These are phyloP conservation scores for Melanchra persicariae DNA, from an alignment of 2,888 invertebrate species.

Conservation along the genomic window DNA sequence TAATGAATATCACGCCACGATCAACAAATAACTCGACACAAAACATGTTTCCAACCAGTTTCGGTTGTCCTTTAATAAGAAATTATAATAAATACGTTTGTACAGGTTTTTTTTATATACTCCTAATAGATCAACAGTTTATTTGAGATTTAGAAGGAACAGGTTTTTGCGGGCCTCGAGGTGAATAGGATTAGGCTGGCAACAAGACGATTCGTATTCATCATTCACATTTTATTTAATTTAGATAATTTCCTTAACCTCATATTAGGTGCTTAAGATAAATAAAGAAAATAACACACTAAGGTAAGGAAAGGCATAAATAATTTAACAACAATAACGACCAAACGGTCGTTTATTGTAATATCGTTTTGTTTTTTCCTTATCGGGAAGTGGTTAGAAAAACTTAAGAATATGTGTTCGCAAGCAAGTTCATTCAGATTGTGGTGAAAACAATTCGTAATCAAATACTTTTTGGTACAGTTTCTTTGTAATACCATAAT, in stretches of 20 bases:
- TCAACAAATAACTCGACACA: background rate
- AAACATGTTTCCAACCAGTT: constrained; percentile 49
- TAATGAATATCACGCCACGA: constrained; percentile 13
- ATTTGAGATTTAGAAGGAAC: constrained; percentile 27
- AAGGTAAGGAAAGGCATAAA: no score
- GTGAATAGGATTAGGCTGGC: constrained; percentile 11
- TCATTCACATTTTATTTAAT: background rate
- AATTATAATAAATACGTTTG: constrained; percentile 40
- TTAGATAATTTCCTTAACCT: background rate
- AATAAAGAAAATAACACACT: background rate
- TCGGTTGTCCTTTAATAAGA: constrained; percentile 39
- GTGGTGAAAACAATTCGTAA: no score
- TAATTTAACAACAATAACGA: no score
- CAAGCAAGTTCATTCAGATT: no score
- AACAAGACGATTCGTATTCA: background rate
- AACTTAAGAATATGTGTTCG: no score
- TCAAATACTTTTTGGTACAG: no score
- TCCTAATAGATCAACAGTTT: constrained; percentile 9
- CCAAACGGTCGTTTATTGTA: no score
- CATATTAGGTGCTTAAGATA: background rate
- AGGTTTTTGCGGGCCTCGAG: constrained; percentile 44
- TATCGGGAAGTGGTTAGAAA: no score
- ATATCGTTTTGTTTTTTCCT: no score
- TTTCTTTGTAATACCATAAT: no score
- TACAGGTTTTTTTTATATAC: constrained; percentile 35